Conservation (phyloP, 2,888 invertebrate species). For the Rotaria magnacalcarata region DNA sequence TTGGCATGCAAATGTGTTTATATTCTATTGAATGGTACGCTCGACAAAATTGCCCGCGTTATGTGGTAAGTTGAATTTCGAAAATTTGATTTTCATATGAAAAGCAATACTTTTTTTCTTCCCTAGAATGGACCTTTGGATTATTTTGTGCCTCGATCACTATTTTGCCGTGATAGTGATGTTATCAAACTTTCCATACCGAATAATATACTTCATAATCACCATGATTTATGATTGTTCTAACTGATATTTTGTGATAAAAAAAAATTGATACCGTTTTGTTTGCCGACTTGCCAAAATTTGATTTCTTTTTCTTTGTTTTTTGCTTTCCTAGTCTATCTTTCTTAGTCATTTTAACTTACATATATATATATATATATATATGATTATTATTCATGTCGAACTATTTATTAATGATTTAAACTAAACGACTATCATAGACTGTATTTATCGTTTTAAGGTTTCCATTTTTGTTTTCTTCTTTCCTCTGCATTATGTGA, state of each 20-base stretch:
- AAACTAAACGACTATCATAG: not conserved
- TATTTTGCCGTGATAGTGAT: not conserved
- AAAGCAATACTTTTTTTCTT: not conserved
- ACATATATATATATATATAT: not conserved
- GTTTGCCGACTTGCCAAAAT: too few species aligned
- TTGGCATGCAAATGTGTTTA: slow-evolving; percentile 70
- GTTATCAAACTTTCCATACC: not conserved
- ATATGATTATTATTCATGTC: not conserved
- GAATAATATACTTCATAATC: not conserved
- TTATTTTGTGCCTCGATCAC: not conserved
- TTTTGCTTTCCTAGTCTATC: not conserved
- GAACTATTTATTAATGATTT: not conserved
- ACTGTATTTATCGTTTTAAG: not conserved
- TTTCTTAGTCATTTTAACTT: not conserved
- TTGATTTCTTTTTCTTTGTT: not conserved
- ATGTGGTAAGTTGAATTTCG: slow-evolving; percentile 27
- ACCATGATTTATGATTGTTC: not conserved
- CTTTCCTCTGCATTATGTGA: not conserved
- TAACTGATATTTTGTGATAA: not conserved
- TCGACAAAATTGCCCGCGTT: slow-evolving; percentile 66
- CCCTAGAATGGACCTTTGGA: not conserved
- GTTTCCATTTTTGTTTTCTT: not conserved
- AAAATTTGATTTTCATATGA: not conserved
- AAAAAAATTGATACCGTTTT: too few species aligned
- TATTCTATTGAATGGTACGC: slow-evolving; percentile 84